Conservation (phyloP, 2,113 vertebrate genomes). For the Callipepla californica region DNA sequence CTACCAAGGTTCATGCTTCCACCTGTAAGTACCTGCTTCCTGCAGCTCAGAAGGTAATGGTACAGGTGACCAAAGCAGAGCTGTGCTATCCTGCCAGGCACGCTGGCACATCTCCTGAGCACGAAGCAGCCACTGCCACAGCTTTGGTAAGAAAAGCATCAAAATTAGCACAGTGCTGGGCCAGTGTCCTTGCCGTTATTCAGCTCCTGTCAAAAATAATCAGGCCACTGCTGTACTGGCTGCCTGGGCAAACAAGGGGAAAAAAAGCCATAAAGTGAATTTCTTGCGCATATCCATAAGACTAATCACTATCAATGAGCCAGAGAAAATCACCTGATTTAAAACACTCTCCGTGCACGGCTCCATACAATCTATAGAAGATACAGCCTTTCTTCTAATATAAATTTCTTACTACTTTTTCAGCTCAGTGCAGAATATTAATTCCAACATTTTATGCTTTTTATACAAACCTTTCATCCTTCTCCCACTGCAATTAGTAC, state of each 20-base stretch:
- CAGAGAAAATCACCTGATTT: background rate
- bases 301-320: background rate
- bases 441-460: background rate
- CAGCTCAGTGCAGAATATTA: background rate
- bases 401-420: background rate
- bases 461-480: background rate
- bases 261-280: background rate
- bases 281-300: background rate
- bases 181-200: background rate
- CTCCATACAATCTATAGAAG: background rate
- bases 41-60: background rate
- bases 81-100: accelerated
- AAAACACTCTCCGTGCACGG: background rate
- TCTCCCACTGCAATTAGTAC: background rate
- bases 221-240: background rate
- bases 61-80: background rate
- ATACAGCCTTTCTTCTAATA: background rate
- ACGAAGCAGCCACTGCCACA: background rate
- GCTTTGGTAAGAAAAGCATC: background rate
- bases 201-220: slow-evolving; percentile 32
- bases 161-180: background rate
- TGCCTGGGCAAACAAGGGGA: background rate
- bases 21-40: background rate
- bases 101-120: background rate
- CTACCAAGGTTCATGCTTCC: background rate